Conservation (phyloP, 1,140 invertebrate species). For the Pseudomyrmex sp. region DNA sequence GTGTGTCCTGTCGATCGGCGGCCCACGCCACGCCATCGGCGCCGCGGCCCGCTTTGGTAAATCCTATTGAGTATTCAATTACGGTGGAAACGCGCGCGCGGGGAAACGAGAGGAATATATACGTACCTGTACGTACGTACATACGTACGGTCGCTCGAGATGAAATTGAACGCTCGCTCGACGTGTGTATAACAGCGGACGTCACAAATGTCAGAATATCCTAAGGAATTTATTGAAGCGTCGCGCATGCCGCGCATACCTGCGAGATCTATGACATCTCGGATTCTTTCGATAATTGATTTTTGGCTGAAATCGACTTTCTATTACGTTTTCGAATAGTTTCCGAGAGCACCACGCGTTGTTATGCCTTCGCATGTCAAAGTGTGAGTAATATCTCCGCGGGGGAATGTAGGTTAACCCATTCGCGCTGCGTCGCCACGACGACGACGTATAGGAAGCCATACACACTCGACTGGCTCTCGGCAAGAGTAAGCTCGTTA, state of each 20-base stretch:
- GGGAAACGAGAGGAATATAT: conserved; percentile 21
- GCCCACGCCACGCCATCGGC: conserved; percentile 7
- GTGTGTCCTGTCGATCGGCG: conserved; percentile 72
- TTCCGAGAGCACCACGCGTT: too few species aligned
- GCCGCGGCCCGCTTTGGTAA: conserved; percentile 72
- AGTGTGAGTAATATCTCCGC: conserved; percentile 61
- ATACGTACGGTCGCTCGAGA: conserved; percentile 41
- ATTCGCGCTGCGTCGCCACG: conserved; percentile 56
- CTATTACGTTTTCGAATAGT: too few species aligned
- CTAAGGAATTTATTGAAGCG: conserved; percentile 3
- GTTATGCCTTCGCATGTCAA: background rate
- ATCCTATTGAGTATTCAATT: conserved; percentile 79
- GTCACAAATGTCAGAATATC: conserved; percentile 11
- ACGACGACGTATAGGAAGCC: conserved; percentile 59
- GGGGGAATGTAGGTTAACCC: conserved; percentile 71
- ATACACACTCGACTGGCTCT: conserved; percentile 70
- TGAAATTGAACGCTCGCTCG: conserved; percentile 68
- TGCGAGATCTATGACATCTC: too few species aligned
- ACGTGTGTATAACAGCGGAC: conserved; percentile 12
- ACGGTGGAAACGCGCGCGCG: conserved; percentile 51
- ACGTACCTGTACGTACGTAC: conserved; percentile 46
- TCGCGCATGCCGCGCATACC: background rate
- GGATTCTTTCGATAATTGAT: background rate
- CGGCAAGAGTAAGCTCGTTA: conserved; percentile 74
- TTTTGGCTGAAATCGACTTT: too few species aligned